Evolutionary conservation across 2,797 vertebrate genomes (phyloP).

Genomic region (Paratrypauchen microcephalus): DNA sequence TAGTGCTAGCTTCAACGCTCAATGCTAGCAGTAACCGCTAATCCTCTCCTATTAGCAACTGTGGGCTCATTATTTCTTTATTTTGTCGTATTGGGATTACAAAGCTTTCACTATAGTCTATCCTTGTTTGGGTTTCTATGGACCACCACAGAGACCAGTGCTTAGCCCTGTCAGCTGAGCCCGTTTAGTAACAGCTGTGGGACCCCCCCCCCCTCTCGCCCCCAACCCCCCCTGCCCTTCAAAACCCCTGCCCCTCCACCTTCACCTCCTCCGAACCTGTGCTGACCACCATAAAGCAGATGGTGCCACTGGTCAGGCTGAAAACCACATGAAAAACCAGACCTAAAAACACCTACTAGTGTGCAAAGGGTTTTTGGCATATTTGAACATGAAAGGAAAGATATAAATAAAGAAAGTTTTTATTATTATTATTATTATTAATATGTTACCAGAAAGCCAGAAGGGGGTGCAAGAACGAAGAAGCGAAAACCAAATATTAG

Average conservation of each 20-base stretch:
- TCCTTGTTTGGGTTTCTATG: slow-evolving; percentile 65
- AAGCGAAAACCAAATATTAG: too few relatives aligned
- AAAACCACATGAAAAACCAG: slow-evolving; percentile 49
- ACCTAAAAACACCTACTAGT: too few relatives aligned
- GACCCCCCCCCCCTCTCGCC: slow-evolving; percentile 16
- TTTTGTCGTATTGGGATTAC: not conserved
- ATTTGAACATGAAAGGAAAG: too few relatives aligned
- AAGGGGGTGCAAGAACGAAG: too few relatives aligned
- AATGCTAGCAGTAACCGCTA: not conserved
- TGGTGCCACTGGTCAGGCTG: slow-evolving; percentile 34
- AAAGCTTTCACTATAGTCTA: slow-evolving; percentile 13
- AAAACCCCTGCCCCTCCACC: not conserved
- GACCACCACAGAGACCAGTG: slow-evolving; percentile 38
- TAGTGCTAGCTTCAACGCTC: not conserved
- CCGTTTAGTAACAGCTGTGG: slow-evolving; percentile 74
- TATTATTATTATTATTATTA: too few relatives aligned
- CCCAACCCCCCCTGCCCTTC: slow-evolving; percentile 1
- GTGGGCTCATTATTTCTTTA: slow-evolving; percentile 1
- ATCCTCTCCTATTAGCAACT: not conserved
- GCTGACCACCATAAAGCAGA: slow-evolving; percentile 61
- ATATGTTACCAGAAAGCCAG: too few relatives aligned
- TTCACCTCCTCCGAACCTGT: slow-evolving; percentile 26
- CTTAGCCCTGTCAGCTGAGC: slow-evolving; percentile 71
- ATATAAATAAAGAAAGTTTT: too few relatives aligned
- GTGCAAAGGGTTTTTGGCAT: too few relatives aligned